These are phyloP conservation scores for Octonoba sinensis DNA, from an alignment of 2,888 invertebrate species.

Conservation along the genomic window DNA sequence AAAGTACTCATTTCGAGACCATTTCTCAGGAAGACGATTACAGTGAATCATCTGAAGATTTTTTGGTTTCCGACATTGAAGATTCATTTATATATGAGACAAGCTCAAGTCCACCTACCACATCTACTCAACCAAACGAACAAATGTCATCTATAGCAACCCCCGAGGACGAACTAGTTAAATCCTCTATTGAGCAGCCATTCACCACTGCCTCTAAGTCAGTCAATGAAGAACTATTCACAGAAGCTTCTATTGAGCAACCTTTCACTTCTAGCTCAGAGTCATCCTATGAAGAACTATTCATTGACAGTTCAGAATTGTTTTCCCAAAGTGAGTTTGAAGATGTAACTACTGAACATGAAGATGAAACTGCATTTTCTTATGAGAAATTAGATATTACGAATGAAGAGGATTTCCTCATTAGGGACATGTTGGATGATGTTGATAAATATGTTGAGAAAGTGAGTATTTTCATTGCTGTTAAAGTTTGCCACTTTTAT, in stretches of 20 bases:
- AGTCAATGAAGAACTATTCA: background rate
- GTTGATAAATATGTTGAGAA: slow-evolving; percentile 53
- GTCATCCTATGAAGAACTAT: background rate
- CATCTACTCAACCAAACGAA: too few relatives aligned
- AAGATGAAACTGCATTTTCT: slow-evolving; percentile 6
- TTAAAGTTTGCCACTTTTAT: background rate
- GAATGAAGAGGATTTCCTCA: slow-evolving; percentile 62
- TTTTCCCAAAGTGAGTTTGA: background rate
- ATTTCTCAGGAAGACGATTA: background rate
- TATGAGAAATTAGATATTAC: slow-evolving; percentile 58
- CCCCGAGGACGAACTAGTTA: too few relatives aligned
- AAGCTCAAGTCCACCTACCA: too few relatives aligned
- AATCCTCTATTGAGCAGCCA: too few relatives aligned
- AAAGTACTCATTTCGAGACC: too few relatives aligned
- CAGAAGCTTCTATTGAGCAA: background rate
- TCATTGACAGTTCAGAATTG: background rate
- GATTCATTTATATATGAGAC: too few relatives aligned
- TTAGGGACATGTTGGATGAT: slow-evolving; percentile 60
- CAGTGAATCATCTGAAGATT: background rate
- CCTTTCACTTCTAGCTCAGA: background rate
- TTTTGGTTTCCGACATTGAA: background rate
- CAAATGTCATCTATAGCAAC: too few relatives aligned
- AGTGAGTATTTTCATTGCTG: slow-evolving; percentile 44
- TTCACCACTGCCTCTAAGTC: background rate
- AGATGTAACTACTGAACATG: background rate